Evolutionary conservation across 2,888 invertebrate species (phyloP).

Genomic region (Melangyna quadrimaculata): DNA sequence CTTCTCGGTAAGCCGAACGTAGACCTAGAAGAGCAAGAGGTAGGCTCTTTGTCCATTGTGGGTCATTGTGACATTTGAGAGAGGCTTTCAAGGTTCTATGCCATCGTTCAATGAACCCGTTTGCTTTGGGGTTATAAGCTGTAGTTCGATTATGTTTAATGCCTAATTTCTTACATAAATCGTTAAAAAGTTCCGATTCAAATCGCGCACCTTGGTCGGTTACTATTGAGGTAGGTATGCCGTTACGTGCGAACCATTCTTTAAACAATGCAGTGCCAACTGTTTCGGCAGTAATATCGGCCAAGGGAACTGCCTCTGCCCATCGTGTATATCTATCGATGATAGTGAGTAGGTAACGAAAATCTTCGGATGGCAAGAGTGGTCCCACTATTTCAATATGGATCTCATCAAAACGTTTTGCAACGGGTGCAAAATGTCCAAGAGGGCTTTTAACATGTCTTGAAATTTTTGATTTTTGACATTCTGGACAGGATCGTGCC

Average conservation of each 20-base stretch:
- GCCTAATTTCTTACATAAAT: conserved; percentile 16
- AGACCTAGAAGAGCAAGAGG: background rate
- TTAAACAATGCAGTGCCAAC: background rate
- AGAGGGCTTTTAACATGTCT: conserved; percentile 3
- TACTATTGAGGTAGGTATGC: background rate
- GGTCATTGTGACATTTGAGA: conserved; percentile 7
- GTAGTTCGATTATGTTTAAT: conserved; percentile 21
- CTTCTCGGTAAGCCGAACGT: background rate
- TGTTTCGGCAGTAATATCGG: conserved; percentile 2
- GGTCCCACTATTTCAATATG: conserved; percentile 23
- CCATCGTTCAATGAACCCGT: conserved; percentile 34
- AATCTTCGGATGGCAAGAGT: background rate
- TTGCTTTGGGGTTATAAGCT: conserved; percentile 41
- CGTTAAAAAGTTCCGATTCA: background rate
- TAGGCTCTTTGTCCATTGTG: conserved; percentile 7
- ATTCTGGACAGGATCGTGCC: conserved; percentile 2
- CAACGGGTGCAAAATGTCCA: background rate
- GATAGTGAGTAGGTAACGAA: conserved; percentile 8
- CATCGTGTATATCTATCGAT: conserved; percentile 31
- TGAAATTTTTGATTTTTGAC: conserved; percentile 25
- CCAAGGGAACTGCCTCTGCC: conserved; percentile 20
- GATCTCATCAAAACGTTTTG: conserved; percentile 22
- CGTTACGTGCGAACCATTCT: conserved; percentile 19
- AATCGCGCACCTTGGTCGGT: conserved; percentile 44
- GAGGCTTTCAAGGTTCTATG: conserved; percentile 28